Evolutionary conservation across 2,888 invertebrate genomes (phyloP).

Genomic region (Synanthedon tipuliformis): DNA sequence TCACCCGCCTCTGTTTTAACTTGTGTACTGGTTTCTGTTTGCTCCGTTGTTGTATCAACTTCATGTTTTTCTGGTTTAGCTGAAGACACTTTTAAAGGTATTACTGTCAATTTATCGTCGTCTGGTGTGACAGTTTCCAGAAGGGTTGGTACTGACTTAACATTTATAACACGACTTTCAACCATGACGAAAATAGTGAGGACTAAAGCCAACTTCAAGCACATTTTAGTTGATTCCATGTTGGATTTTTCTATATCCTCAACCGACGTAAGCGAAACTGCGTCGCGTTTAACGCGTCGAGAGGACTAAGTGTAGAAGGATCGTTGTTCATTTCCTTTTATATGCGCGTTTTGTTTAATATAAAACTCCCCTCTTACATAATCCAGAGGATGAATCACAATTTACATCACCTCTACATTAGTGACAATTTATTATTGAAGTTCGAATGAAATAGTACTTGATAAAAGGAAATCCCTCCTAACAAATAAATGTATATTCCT

Average conservation of each 20-base stretch:
- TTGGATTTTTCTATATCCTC: not conserved
- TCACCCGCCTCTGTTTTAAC: not conserved
- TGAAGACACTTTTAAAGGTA: not conserved
- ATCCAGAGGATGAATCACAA: not conserved
- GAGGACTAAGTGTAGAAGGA: not conserved
- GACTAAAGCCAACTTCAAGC: conserved; percentile 10
- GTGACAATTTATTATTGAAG: not conserved
- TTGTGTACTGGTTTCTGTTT: not conserved
- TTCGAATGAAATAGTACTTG: not conserved
- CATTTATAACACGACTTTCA: conserved; percentile 10
- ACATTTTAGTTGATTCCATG: not conserved
- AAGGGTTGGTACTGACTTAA: not conserved
- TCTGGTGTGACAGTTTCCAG: not conserved
- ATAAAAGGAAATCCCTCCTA: not conserved
- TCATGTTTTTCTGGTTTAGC: not conserved
- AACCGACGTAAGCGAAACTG: not conserved
- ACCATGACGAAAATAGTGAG: conserved; percentile 11
- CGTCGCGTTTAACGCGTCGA: not conserved
- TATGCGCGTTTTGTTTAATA: not conserved
- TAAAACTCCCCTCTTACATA: not conserved
- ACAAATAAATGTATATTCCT: too few species aligned
- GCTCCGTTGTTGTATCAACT: not conserved
- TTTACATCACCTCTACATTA: not conserved
- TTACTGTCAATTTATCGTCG: not conserved
- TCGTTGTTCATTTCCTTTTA: not conserved